Evolutionary conservation across 1,140 invertebrate species (phyloP).

Genomic region (Rhopalosiphum maidis): DNA sequence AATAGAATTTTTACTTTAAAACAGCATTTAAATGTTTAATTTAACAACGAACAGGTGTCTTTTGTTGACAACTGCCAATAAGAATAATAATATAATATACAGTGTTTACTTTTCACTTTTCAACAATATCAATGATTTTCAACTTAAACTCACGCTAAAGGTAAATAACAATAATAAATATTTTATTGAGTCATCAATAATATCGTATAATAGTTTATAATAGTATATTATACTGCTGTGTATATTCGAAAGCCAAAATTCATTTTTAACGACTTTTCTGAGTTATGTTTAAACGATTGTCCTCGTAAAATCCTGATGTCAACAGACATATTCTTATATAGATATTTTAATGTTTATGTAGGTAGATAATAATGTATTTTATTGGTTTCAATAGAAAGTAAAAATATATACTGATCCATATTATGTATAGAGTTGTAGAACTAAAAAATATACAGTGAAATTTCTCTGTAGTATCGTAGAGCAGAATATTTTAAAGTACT

Average conservation of each 20-base stretch:
- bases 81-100: neutral
- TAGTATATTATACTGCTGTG: neutral
- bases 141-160: neutral
- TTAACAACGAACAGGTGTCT: slow-evolving; percentile 2
- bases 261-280: neutral
- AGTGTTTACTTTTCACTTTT: neutral
- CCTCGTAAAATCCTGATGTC: neutral
- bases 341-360: neutral
- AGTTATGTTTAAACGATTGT: slow-evolving; percentile 13
- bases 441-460: neutral
- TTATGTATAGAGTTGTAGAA: neutral
- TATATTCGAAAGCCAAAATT: neutral
- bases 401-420: neutral
- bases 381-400: neutral
- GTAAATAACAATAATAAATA: slow-evolving; percentile 21
- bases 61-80: neutral
- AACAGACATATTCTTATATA: neutral
- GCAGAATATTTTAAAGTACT: neutral
- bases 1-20: slow-evolving; percentile 35
- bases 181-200: slow-evolving; percentile 9
- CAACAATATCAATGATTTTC: neutral
- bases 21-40: neutral
- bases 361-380: neutral
- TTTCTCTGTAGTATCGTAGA: too few species aligned
- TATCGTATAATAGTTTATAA: neutral